Conservation (phyloP, 2,888 invertebrate genomes). For the Lycophotia porphyrea region DNA sequence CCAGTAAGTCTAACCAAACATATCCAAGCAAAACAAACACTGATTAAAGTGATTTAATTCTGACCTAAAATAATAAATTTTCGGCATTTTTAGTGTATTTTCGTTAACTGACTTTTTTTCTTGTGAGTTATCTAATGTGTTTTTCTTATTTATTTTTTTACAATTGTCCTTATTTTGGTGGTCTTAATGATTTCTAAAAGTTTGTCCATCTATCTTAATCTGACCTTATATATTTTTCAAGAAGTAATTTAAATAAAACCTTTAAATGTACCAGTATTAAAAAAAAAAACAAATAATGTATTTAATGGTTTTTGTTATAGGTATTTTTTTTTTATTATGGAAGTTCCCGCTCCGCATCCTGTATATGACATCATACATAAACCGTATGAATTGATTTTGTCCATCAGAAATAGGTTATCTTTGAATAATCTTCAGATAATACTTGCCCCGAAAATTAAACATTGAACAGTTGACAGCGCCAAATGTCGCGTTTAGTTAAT, state of each 20-base stretch:
- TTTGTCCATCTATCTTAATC: too few relatives aligned
- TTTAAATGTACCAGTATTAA: neutral
- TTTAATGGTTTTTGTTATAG: neutral
- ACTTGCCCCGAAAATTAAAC: constrained; percentile 17
- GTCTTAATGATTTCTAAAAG: too few relatives aligned
- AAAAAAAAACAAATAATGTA: neutral
- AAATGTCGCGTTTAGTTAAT: constrained; percentile 49
- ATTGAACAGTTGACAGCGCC: constrained; percentile 43
- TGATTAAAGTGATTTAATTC: too few relatives aligned
- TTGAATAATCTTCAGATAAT: constrained; percentile 13
- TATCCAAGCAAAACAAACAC: too few relatives aligned
- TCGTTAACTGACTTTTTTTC: too few relatives aligned
- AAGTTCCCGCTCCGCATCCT: neutral
- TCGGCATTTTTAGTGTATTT: too few relatives aligned
- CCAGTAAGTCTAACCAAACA: too few relatives aligned
- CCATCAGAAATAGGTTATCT: constrained; percentile 5
- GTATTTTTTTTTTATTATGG: neutral
- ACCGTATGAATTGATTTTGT: constrained; percentile 15
- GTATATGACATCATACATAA: constrained; percentile 7
- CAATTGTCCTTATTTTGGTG: too few relatives aligned
- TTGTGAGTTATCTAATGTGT: too few relatives aligned
- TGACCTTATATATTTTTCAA: neutral
- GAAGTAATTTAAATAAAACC: neutral
- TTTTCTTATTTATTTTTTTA: too few relatives aligned
- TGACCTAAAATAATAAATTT: too few relatives aligned